Base-by-base conservation (phyloP, 2,113 vertebrate species). In the Orycteropus afer region DNA sequence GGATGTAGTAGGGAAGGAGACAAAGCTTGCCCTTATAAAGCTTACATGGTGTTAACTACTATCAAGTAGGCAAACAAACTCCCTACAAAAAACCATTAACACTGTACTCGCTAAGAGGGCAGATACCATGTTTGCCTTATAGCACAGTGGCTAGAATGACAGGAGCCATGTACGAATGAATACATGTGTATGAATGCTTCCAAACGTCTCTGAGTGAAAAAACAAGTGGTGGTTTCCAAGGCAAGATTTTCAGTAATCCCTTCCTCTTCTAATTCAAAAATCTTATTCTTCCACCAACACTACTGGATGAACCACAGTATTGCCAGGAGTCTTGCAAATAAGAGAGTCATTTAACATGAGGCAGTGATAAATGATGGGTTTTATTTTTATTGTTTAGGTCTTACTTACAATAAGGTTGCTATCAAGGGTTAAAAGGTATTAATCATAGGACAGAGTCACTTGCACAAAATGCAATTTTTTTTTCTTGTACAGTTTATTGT, bases 191-290 rank as follows among this genome's bases (percentile, higher is more conserved):
- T 81, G 73, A 90, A 85, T 88, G 14, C 86, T 45, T 92, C 22
- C 20, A 84, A 55, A 87, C 84, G 4, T 80, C 27, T 77, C 93
- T 45, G n/a, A 74, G 1, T 61, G 37, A 81, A 93, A 88, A 73
- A n/a, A 55, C 61, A 47, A 34, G 51, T 13, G 55, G 67, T 47
- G 55, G 17, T 88, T 94, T 87, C 69, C 40, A 94, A 69, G 34
- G 4, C 86, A 77, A n/a, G 73, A 77, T 86, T 11, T 65, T 86
- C 29, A 85, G 18, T 80, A 76, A 88, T 61, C 49, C 42, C 59
- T 93, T 96, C 59, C 40, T 91, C 34, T 93, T 96, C 88, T 3
- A 77, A 4, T 86, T 93, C 14, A 45, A 86, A 74, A 85, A 37
- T 84, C 23, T 69, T 63, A 13, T 6, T 83, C 53, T 65, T 94